phyloP scores from a whole-genome alignment of 2,797 vertebrate genomes.

The Fratercula arctica region DNA sequence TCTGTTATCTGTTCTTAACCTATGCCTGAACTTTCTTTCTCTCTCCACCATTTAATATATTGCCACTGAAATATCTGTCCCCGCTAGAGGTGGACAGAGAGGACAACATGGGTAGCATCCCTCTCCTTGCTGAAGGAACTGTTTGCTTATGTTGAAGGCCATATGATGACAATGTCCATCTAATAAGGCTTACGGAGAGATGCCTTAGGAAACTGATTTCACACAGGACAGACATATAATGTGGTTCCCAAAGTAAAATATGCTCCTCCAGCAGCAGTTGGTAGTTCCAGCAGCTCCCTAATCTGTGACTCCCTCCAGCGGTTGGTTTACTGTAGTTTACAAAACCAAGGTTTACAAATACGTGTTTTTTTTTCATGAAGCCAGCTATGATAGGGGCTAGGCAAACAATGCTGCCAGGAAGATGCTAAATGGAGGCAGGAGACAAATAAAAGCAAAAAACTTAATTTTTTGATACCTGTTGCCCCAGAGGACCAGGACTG shows the following conservation, averaged over 20 bases:
- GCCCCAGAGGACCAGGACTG: neutral
- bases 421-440: neutral
- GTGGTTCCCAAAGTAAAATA: neutral
- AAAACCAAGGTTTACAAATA: neutral
- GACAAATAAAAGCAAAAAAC: neutral
- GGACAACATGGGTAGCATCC: neutral
- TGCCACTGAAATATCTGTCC: neutral
- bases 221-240: neutral
- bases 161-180: neutral
- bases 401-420: neutral
- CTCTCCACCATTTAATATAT: neutral
- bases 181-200: neutral
- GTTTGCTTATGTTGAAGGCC: neutral
- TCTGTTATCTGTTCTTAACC: neutral
- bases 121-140: neutral
- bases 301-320: constrained; percentile 59
- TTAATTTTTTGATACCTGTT: neutral
- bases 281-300: constrained; percentile 27
- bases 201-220: neutral
- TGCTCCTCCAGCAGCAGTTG: neutral
- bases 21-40: neutral
- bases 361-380: neutral
- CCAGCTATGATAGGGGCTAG: neutral
- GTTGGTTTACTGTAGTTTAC: neutral
- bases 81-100: neutral